phyloP scores from a whole-genome alignment of 1,140 invertebrate species.

The Calosoma granatense region DNA sequence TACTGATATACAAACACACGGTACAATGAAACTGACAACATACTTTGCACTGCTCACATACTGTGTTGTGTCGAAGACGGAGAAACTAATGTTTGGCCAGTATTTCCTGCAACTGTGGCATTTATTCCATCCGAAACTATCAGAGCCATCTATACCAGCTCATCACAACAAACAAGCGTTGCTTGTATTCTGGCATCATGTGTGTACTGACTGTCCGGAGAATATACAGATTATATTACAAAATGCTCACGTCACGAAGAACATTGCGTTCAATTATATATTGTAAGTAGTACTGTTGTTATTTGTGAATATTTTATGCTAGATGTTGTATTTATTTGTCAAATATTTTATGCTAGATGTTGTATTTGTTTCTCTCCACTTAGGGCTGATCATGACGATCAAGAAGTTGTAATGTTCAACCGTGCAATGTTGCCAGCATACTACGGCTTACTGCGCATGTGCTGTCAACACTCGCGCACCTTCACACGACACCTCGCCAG shows the following conservation, averaged over 20 bases:
- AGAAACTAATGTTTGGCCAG: conserved; percentile 86
- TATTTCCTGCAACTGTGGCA: conserved; percentile 88
- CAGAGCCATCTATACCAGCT: conserved; percentile 88
- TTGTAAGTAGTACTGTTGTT: conserved; percentile 58
- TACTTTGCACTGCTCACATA: conserved; percentile 87
- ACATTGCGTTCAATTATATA: conserved; percentile 95
- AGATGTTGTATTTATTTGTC: not conserved
- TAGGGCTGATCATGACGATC: conserved; percentile 89
- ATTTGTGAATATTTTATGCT: conserved; percentile 7
- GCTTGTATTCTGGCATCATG: conserved; percentile 86
- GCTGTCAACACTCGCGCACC: conserved; percentile 73
- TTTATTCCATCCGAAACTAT: conserved; percentile 85
- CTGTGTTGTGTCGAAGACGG: conserved; percentile 77
- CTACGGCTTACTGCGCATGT: conserved; percentile 80
- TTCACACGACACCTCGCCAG: conserved; percentile 78
- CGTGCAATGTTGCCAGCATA: conserved; percentile 90
- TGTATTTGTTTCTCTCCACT: conserved; percentile 14
- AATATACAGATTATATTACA: conserved; percentile 79
- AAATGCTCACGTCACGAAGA: conserved; percentile 76
- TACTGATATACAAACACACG: conserved; percentile 73
- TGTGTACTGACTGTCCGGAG: conserved; percentile 83
- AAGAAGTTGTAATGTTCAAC: conserved; percentile 89
- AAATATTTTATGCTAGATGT: conserved; percentile 4
- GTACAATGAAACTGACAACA: conserved; percentile 81
- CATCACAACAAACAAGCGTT: conserved; percentile 93